A percentile compares a stretch with the other conserved stretches of the same genome.
phyloP scores from a whole-genome alignment of 2,113 vertebrate genomes.

The Xenus cinereus region DNA sequence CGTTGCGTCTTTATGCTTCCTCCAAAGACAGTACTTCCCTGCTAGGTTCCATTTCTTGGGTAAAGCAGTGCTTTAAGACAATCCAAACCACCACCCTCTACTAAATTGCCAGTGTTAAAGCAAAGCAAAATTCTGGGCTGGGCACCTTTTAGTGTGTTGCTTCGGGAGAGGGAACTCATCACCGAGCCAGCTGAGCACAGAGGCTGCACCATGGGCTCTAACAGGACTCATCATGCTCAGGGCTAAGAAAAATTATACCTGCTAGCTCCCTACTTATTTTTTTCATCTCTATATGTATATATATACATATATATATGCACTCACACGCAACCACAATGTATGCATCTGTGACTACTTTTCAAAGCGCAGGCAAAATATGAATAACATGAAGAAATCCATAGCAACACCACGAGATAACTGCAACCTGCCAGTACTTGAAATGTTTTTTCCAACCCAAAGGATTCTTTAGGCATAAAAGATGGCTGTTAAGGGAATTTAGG shows the following conservation, averaged over 20 bases:
- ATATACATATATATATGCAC: rapidly evolving
- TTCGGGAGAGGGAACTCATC: background rate
- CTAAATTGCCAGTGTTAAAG: background rate
- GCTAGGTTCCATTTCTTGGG: background rate
- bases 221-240: background rate
- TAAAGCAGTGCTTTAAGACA: background rate
- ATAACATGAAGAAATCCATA: background rate
- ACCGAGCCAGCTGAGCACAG: background rate
- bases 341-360: background rate
- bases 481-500: background rate
- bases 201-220: background rate
- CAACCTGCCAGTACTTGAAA: background rate
- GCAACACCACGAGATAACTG: background rate
- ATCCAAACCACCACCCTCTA: background rate
- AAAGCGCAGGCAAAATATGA: rapidly evolving
- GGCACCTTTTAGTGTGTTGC: background rate
- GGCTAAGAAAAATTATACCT: background rate
- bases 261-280: background rate
- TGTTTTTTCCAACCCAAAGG: background rate
- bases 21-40: background rate
- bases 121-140: background rate
- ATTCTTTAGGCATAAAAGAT: background rate
- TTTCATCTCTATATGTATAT: no score
- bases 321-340: rapidly evolving
- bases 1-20: background rate